A percentile compares a stretch with the other conserved stretches of the same genome.
Conservation (phyloP, 2,113 vertebrate genomes). For the Beaufortia kweichowensis region DNA sequence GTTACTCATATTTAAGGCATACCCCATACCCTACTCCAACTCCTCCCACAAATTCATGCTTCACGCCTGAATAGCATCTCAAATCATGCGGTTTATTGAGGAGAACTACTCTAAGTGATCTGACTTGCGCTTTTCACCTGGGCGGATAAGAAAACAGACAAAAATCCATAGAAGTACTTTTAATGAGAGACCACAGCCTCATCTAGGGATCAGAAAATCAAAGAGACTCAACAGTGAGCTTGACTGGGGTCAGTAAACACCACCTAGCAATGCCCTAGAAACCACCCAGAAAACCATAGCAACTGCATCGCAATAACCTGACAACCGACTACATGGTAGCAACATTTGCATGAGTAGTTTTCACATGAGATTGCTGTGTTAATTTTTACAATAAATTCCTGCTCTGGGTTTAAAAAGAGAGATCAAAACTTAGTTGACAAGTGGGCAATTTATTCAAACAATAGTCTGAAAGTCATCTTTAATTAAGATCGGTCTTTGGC, state of each 20-base stretch:
- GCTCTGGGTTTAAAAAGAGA: background rate
- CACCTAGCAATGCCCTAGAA: background rate
- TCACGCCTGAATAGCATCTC: background rate
- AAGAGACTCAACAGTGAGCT: background rate
- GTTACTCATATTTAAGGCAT: slow-evolving; percentile 14
- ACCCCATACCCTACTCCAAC: background rate
- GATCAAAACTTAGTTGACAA: too few relatives aligned
- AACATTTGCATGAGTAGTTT: background rate
- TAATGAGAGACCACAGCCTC: background rate
- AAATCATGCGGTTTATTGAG: background rate
- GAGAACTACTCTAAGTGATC: background rate
- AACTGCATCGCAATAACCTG: background rate
- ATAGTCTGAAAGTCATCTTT: slow-evolving; percentile 55
- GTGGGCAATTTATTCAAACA: too few relatives aligned
- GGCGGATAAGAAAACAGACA: background rate
- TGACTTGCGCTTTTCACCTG: background rate
- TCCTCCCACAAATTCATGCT: background rate
- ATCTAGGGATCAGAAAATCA: too few relatives aligned
- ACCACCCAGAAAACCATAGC: background rate
- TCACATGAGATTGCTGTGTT: background rate
- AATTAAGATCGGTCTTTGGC: slow-evolving; percentile 65
- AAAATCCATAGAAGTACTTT: background rate
- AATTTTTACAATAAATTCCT: slow-evolving; percentile 5
- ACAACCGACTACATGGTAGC: background rate
- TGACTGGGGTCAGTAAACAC: background rate